These are phyloP conservation scores for Neogale vison DNA, from an alignment of 2,113 vertebrate genomes.

Conservation along the genomic window DNA sequence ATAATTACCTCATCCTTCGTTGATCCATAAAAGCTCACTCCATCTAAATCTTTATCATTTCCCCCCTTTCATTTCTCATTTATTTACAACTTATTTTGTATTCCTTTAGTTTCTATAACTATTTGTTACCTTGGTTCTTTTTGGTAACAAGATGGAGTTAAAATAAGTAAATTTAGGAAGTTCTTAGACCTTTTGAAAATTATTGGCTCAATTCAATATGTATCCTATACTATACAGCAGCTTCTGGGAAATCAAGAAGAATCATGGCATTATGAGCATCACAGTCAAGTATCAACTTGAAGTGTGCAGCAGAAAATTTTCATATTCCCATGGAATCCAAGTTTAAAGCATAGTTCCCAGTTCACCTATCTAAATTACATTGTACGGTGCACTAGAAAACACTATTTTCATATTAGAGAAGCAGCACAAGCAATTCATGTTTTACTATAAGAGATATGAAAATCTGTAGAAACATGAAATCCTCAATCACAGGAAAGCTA, in stretches of 20 bases:
- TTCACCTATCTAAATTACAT: background rate
- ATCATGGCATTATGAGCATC: background rate
- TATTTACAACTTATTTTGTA: background rate
- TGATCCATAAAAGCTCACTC: background rate
- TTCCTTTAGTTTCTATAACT: background rate
- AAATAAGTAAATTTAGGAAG: background rate
- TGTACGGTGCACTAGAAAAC: background rate
- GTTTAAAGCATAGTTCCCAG: background rate
- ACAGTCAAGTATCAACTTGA: background rate
- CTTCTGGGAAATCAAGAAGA: background rate
- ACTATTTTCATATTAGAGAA: background rate
- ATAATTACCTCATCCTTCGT: background rate
- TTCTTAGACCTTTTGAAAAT: conserved; percentile 6
- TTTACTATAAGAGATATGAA: background rate
- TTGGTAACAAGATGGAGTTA: background rate
- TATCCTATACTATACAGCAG: background rate
- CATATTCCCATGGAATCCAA: background rate
- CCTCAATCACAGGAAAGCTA: background rate
- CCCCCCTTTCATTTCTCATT: background rate
- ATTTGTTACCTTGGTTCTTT: background rate
- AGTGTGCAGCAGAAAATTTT: background rate
- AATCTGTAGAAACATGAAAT: background rate
- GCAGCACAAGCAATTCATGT: background rate
- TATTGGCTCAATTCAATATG: background rate
- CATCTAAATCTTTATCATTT: background rate